These are phyloP conservation scores for Onchidella celtica DNA, from an alignment of 2,888 invertebrate species.

Conservation along the genomic window DNA sequence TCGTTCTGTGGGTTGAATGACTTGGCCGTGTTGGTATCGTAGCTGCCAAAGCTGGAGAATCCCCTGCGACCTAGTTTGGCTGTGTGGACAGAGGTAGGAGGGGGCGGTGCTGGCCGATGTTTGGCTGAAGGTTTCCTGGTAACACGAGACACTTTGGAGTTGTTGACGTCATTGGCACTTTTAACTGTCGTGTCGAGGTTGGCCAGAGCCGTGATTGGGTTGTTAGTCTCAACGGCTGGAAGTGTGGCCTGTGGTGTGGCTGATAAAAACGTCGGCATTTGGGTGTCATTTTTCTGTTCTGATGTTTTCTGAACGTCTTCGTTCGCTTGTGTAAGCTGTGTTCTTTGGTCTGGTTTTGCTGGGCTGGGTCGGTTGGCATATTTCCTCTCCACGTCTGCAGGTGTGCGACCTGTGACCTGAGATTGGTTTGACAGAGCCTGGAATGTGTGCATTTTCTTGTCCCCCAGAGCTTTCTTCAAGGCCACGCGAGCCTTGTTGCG, in stretches of 20 bases:
- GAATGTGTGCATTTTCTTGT: background rate
- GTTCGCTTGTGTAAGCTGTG: background rate
- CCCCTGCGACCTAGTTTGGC: background rate
- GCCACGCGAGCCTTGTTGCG: slow-evolving; percentile 63
- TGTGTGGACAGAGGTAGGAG: background rate
- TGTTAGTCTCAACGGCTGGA: too few relatives aligned
- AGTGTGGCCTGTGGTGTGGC: too few relatives aligned
- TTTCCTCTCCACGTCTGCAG: slow-evolving; percentile 51
- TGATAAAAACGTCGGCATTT: too few relatives aligned
- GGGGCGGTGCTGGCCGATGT: slow-evolving; percentile 12
- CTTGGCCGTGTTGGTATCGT: slow-evolving; percentile 48
- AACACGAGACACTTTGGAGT: background rate
- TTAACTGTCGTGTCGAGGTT: too few relatives aligned
- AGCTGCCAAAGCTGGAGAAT: slow-evolving; percentile 64
- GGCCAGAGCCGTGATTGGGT: too few relatives aligned
- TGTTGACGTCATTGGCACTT: background rate
- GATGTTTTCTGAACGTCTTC: background rate
- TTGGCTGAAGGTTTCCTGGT: slow-evolving; percentile 27
- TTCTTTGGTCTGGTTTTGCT: too few relatives aligned
- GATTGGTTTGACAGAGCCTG: slow-evolving; percentile 13
- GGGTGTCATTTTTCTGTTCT: too few relatives aligned
- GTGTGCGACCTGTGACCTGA: slow-evolving; percentile 42
- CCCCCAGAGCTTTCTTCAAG: slow-evolving; percentile 60
- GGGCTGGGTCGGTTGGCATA: slow-evolving; percentile 44
- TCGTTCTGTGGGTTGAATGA: slow-evolving; percentile 52